These are phyloP conservation scores for Felis catus DNA, from an alignment of 2,113 vertebrate species.

Conservation along the genomic window F.catus_Fca126_mat1.0 CM031412.1:48801001-48801500, in stretches of 20 bases:
- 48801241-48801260: not conserved
- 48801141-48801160: not conserved
- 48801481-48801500: not conserved
- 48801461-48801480: not conserved
- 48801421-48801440: not conserved
- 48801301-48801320: constrained; percentile 15
- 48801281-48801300: constrained; percentile 20
- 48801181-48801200: not conserved
- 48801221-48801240: not conserved
- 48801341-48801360: not conserved
- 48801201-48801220: not conserved
- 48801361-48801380: not conserved
- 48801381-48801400: not conserved
- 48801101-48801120: rapidly evolving
- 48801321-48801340: not conserved
- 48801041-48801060: not conserved
- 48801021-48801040: not conserved
- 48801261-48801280: not conserved
- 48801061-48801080: not conserved
- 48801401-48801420: not conserved
- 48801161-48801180: not conserved
- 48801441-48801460: not conserved
- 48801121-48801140: not conserved
- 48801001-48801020: not conserved
- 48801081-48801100: not conserved